Conservation (phyloP, 2,113 vertebrate species). For the Anhinga rufa region DNA sequence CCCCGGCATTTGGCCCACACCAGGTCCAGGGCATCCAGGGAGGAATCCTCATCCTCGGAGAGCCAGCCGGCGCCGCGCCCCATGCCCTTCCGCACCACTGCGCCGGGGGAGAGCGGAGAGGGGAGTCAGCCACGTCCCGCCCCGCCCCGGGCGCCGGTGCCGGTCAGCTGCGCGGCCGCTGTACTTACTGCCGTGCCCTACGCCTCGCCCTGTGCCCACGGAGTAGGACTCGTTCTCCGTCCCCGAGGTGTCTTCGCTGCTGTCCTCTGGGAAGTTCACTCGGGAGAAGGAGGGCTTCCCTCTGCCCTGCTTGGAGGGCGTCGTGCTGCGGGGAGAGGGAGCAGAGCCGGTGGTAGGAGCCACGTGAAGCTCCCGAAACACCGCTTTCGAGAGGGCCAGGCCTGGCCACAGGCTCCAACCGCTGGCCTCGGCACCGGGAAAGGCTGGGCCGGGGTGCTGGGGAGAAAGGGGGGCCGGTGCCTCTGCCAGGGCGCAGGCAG, state of each 20-base stretch:
- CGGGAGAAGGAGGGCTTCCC: slow-evolving; percentile 94
- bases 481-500: background rate
- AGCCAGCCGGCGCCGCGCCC: slow-evolving; percentile 87
- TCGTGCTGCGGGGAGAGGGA: slow-evolving; percentile 78
- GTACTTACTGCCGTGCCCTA: slow-evolving; percentile 88
- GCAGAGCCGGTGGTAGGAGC: background rate
- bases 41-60: slow-evolving; percentile 90
- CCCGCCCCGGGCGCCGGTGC: background rate
- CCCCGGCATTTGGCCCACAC: slow-evolving; percentile 99
- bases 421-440: fast-evolving
- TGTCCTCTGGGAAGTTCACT: slow-evolving; percentile 93
- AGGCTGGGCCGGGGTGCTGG: background rate
- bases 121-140: background rate
- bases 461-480: background rate
- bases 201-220: slow-evolving; percentile 84
- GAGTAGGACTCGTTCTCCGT: slow-evolving; percentile 98
- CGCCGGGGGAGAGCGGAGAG: background rate
- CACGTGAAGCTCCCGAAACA: background rate
- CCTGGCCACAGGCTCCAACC: fast-evolving
- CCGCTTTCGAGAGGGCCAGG: fast-evolving
- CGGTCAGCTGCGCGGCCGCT: background rate
- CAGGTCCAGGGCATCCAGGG: slow-evolving; percentile 92
- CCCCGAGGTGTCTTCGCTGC: slow-evolving; percentile 97
- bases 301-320: slow-evolving; percentile 94
- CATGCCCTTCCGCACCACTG: slow-evolving; percentile 90